Conservation (phyloP, 2,113 vertebrate species). For the Macquaria ambigua region DNA sequence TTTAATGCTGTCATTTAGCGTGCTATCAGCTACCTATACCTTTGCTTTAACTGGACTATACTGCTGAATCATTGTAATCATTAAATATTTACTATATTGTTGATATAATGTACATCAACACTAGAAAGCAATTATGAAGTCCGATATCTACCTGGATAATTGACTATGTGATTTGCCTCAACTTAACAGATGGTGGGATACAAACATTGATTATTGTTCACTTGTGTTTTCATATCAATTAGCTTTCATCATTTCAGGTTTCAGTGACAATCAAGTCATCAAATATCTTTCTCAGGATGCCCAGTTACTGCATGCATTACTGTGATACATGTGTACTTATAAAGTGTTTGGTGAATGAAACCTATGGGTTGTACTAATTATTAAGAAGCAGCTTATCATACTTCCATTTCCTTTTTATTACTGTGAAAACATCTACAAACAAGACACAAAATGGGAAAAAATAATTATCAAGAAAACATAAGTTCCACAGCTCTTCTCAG, state of each 20-base stretch:
- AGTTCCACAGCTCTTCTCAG: conserved; percentile 60
- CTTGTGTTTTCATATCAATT: not conserved
- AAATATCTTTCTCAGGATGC: too few relatives aligned
- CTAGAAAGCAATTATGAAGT: too few relatives aligned
- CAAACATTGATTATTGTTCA: too few relatives aligned
- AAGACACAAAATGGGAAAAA: conserved; percentile 74
- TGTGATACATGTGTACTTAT: not conserved
- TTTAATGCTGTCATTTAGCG: too few relatives aligned
- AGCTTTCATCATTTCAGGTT: too few relatives aligned
- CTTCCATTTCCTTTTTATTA: conserved; percentile 72
- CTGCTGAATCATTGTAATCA: not conserved
- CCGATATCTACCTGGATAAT: too few relatives aligned
- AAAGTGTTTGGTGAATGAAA: conserved; percentile 1
- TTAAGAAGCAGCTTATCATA: conserved; percentile 23
- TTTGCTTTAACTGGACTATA: not conserved
- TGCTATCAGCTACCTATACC: too few relatives aligned
- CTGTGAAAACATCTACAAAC: conserved; percentile 84
- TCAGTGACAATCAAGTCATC: too few relatives aligned
- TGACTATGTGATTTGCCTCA: too few relatives aligned
- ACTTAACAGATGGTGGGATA: too few relatives aligned
- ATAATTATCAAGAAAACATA: conserved; percentile 66
- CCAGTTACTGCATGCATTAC: not conserved
- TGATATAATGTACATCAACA: not conserved
- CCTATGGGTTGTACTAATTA: not conserved
- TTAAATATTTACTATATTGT: not conserved